Percentiles rank a stretch among this genome's conserved stretches.
phyloP scores from a whole-genome alignment of 1,140 invertebrate genomes.

The Saccostrea echinata region DNA sequence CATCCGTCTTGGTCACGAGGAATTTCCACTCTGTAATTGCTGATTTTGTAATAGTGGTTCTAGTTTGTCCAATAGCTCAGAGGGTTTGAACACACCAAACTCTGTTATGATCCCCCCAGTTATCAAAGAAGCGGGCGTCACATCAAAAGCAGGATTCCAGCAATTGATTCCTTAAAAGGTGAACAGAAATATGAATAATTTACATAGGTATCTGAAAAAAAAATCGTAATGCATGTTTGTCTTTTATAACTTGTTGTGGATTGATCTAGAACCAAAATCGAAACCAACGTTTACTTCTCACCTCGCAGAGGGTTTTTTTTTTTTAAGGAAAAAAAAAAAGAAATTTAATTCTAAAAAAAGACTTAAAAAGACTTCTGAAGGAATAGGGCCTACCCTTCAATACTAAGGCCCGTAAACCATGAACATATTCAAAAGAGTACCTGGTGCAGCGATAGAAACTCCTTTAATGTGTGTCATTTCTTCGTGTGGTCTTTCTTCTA shows the following conservation, averaged over 20 bases:
- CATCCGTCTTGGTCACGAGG: not conserved
- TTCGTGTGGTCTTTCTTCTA: conserved; percentile 93
- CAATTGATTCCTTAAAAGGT: conserved; percentile 89
- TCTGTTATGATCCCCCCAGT: conserved; percentile 96
- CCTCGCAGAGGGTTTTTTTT: too few relatives aligned
- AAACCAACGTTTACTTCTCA: too few relatives aligned
- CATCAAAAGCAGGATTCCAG: conserved; percentile 99
- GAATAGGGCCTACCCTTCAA: too few relatives aligned
- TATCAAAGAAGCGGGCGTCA: conserved; percentile 96
- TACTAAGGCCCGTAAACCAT: not conserved
- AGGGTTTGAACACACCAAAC: conserved; percentile 90
- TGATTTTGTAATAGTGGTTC: not conserved
- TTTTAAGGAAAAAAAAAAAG: too few relatives aligned
- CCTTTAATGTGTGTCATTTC: conserved; percentile 95
- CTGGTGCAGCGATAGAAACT: conserved; percentile 90
- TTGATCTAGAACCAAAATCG: too few relatives aligned
- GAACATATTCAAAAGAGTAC: conserved; percentile 69
- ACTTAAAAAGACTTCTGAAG: not conserved
- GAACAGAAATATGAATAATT: not conserved
- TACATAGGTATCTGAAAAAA: too few relatives aligned
- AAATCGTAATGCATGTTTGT: too few relatives aligned
- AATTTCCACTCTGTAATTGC: not conserved
- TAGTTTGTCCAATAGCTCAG: conserved; percentile 68
- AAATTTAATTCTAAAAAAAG: too few relatives aligned
- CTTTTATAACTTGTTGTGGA: too few relatives aligned